Base-by-base conservation (phyloP, 2,888 invertebrate genomes). In the Pollenia amentaria region DNA sequence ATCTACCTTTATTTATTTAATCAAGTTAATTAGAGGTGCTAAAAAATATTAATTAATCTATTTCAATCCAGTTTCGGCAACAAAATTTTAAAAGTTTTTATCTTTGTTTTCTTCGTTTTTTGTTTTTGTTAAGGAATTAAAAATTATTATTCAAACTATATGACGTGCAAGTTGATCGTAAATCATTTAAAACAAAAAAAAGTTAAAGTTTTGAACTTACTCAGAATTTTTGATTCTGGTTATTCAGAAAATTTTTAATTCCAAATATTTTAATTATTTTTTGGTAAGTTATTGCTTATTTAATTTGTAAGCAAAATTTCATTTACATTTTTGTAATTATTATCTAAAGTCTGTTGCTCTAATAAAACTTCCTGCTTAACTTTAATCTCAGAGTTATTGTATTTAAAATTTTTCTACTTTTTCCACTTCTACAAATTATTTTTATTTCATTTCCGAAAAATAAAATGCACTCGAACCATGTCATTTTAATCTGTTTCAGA, bases 1-100 rank as follows among this genome's bases (percentile, higher is more conserved):
- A 53, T 80, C n/a, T 42, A 57, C 57, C 7, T 72, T 46, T 60
- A 67, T 81, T 73, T 67, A 40, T 69, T 60, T n/a, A 62, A 44
- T 16, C 6, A 3, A 16, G 29, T 18, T 18, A 70, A 72, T 44
- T 16, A 42, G 38, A 42, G 48, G 9, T 21, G 12, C 11, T 12
- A 16, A 42, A 6, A 53, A 53, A 48, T 29, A 6, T 42, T 79
- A 70, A 79, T 69, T 78, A 78, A 60, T 55, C 44, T 48, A 60
- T 48, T 67, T 16, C 11, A 40, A 1, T 51, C 62, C 29, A 70
- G 40, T 62, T 79, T 51, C n/a, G 14, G 4, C 0, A 38, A 44
- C 48, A 79, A 60, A 29, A 3, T 29, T 29, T 29, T 6, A 29
- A 29, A 29, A 29, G 29, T 29, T 29, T 29, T 29, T 29, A 29